Conservation (phyloP, 2,797 vertebrate genomes). For the Ceyx erithaca region DNA sequence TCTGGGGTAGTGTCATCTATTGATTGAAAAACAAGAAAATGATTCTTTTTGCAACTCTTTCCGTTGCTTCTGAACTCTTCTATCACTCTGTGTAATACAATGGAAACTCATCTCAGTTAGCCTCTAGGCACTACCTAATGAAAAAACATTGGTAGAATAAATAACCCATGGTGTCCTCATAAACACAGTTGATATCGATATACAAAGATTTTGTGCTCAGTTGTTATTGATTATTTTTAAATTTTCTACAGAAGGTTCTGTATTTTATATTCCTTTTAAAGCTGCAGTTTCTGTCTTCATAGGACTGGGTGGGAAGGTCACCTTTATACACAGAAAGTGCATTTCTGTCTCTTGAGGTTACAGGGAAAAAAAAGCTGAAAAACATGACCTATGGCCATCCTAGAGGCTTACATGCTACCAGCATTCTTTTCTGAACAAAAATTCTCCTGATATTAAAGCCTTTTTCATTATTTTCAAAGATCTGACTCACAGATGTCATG, state of each 20-base stretch:
- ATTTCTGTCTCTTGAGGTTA: neutral
- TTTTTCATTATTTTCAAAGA: neutral
- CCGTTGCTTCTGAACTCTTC: neutral
- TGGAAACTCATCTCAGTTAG: neutral
- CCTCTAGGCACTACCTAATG: neutral
- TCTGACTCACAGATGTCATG: neutral
- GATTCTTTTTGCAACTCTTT: neutral
- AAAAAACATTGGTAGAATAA: neutral
- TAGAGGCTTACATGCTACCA: neutral
- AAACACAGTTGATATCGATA: neutral
- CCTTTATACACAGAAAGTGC: neutral
- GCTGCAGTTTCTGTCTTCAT: neutral
- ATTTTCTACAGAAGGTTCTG: neutral
- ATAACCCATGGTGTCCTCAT: neutral
- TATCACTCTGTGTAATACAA: neutral
- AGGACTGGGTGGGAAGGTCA: neutral
- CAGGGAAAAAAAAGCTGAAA: neutral
- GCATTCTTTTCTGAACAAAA: conserved; percentile 11
- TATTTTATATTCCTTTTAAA: neutral
- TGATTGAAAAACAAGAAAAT: neutral
- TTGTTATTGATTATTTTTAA: neutral
- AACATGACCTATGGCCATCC: neutral
- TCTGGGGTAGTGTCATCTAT: neutral
- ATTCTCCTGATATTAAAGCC: neutral
- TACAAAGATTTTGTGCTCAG: neutral